These are phyloP conservation scores for Seriola aureovittata DNA, from an alignment of 2,113 vertebrate species.

Conservation along the genomic window DNA sequence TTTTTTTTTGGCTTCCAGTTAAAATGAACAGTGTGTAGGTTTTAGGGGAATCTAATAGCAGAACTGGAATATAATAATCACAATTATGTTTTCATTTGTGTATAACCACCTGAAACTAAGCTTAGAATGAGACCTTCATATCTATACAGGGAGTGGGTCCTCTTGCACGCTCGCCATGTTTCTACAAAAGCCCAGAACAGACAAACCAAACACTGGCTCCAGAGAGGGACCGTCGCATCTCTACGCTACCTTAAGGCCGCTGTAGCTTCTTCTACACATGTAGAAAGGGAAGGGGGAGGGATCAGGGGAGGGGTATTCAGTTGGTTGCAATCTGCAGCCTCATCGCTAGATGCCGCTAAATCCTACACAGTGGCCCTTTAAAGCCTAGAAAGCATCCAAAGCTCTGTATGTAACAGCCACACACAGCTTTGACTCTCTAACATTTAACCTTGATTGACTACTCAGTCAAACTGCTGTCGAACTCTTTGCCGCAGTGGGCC, in stretches of 20 bases:
- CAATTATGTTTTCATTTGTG: neutral
- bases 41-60: neutral
- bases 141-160: no score
- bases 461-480: neutral
- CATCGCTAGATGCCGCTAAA: neutral
- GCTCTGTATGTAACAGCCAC: neutral
- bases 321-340: no score
- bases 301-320: no score
- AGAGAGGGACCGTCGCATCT: no score
- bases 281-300: no score
- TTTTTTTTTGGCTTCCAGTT: accelerated
- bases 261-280: no score
- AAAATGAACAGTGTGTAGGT: neutral
- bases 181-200: no score
- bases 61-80: neutral
- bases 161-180: no score
- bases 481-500: conserved; percentile 86
- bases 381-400: conserved; percentile 3
- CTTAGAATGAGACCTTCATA: no score
- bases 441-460: neutral
- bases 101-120: neutral
- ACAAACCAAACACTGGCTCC: no score
- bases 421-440: neutral
- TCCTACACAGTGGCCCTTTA: neutral
- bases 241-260: no score